Percentiles rank a stretch among this genome's conserved stretches.
These are phyloP conservation scores for Hippocampus comes DNA, from an alignment of 2,113 vertebrate genomes.

Conservation along the genomic window DNA sequence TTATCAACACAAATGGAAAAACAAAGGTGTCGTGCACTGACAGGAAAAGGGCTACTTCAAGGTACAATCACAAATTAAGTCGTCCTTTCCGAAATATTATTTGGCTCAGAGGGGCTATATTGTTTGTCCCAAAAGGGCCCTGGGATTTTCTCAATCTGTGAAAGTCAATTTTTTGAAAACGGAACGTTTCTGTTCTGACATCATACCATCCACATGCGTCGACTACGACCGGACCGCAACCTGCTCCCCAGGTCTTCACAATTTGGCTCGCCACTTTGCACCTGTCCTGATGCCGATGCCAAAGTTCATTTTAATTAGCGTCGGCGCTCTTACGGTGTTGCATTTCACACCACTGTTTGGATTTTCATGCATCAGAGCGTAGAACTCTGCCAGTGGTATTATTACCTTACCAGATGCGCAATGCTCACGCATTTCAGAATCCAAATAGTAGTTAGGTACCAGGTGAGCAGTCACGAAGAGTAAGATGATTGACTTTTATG, in stretches of 20 bases:
- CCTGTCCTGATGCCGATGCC: slow-evolving; percentile 33
- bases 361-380: slow-evolving; percentile 38
- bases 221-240: neutral
- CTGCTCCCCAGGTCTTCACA: slow-evolving; percentile 7
- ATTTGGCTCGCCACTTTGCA: slow-evolving; percentile 27
- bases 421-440: neutral
- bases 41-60: neutral
- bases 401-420: slow-evolving; percentile 15
- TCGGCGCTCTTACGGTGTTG: slow-evolving; percentile 36
- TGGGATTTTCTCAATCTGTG: neutral
- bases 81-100: neutral
- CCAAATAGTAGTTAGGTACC: neutral
- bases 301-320: slow-evolving; percentile 36
- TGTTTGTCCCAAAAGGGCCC: neutral
- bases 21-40: neutral
- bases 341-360: slow-evolving; percentile 43
- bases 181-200: neutral
- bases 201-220: neutral
- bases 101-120: neutral
- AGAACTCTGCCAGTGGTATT: slow-evolving; percentile 21
- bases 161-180: neutral
- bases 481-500: neutral
- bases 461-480: neutral
- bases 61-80: neutral
- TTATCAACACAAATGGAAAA: too few species aligned